Percentiles rank a stretch among this genome's conserved stretches.
Conservation (phyloP, 1,140 invertebrate species). For the Drosophila burlai region DNA sequence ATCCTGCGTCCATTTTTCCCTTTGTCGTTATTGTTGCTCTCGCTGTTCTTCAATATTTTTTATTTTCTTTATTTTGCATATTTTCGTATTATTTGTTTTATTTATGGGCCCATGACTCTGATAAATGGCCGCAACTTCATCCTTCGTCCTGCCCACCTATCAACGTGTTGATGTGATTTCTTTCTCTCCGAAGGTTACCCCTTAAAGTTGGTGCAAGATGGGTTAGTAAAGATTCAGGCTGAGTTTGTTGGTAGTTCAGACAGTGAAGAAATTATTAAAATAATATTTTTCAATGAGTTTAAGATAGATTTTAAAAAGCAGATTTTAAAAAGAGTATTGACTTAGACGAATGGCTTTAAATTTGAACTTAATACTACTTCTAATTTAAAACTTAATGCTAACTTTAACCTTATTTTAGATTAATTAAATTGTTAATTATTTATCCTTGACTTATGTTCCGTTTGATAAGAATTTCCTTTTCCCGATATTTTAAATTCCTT, state of each 20-base stretch:
- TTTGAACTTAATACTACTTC: too few species aligned
- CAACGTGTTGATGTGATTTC: constrained; percentile 81
- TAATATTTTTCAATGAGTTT: too few species aligned
- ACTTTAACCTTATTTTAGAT: too few species aligned
- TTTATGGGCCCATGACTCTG: constrained; percentile 74
- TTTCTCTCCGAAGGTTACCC: constrained; percentile 26
- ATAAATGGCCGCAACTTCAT: constrained; percentile 70
- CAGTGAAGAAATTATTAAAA: too few species aligned
- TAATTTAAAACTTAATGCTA: too few species aligned
- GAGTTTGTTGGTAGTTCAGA: too few species aligned
- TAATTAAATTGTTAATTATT: neutral
- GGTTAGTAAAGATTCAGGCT: neutral
- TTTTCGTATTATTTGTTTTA: constrained; percentile 82
- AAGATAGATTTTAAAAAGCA: too few species aligned
- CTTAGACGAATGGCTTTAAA: too few species aligned
- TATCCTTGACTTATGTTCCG: neutral
- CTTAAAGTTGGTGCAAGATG: neutral
- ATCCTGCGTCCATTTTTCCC: constrained; percentile 44
- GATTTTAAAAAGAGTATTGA: too few species aligned
- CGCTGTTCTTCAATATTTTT: constrained; percentile 32
- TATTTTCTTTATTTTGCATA: constrained; percentile 78
- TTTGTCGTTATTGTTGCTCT: constrained; percentile 40
- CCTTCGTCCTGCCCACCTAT: constrained; percentile 51
- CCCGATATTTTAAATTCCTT: neutral
- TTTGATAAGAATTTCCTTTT: neutral